These are phyloP conservation scores for Acrobasis suavella DNA, from an alignment of 2,888 invertebrate genomes.

Conservation along the genomic window DNA sequence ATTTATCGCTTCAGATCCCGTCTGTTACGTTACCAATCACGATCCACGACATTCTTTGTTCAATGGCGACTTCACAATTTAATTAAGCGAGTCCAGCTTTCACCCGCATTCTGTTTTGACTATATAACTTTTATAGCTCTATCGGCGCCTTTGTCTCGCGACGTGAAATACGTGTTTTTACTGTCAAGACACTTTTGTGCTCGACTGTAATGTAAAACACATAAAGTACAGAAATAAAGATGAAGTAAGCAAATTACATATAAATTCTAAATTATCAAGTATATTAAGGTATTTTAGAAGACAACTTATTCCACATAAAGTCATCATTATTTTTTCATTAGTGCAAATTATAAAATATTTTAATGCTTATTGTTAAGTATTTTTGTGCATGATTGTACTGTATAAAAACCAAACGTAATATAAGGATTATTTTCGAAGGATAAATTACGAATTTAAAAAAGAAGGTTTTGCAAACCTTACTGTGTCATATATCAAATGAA, in stretches of 20 bases:
- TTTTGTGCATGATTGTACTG: no score
- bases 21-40: constrained; percentile 26
- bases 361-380: no score
- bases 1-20: constrained; percentile 12
- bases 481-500: no score
- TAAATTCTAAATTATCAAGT: no score
- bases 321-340: no score
- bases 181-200: constrained; percentile 19
- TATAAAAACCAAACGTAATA: no score
- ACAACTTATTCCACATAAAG: no score
- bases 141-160: constrained; percentile 25
- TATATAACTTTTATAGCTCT: constrained; percentile 28
- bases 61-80: constrained; percentile 28
- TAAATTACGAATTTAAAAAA: no score
- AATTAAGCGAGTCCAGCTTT: constrained; percentile 28
- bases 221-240: neutral
- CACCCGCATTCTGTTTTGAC: constrained; percentile 28
- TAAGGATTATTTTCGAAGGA: no score
- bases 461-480: no score
- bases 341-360: no score
- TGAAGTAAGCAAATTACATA: neutral
- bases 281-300: no score
- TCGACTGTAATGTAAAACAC: constrained; percentile 15
- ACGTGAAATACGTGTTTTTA: constrained; percentile 21
- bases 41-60: constrained; percentile 28